phyloP scores from a whole-genome alignment of 1,140 invertebrate genomes.

The Papilio helenus region DNA sequence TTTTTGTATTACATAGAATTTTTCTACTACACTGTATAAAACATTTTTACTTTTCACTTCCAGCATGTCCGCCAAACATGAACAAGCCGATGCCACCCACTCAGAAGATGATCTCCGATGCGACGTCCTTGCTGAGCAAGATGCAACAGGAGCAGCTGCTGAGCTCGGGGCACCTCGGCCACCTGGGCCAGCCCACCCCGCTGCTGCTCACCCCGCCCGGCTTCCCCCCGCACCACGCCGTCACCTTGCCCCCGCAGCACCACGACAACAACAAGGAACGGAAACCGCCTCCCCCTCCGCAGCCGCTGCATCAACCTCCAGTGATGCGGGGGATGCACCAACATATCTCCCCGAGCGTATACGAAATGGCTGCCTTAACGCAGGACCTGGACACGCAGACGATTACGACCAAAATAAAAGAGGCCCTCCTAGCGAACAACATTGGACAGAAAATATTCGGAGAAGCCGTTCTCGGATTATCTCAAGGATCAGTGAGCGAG shows the following conservation, averaged over 20 bases:
- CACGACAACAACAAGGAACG: conserved; percentile 83
- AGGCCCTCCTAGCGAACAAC: conserved; percentile 97
- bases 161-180: conserved; percentile 76
- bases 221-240: conserved; percentile 86
- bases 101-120: conserved; percentile 88
- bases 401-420: conserved; percentile 98
- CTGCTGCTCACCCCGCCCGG: conserved; percentile 86
- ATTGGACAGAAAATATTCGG: conserved; percentile 99
- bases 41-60: conserved; percentile 37
- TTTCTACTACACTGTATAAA: neutral
- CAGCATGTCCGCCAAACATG: conserved; percentile 88
- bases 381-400: conserved; percentile 98
- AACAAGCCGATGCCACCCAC: conserved; percentile 90
- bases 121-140: conserved; percentile 88
- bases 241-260: conserved; percentile 83
- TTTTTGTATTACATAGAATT: no score
- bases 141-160: conserved; percentile 88
- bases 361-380: conserved; percentile 98
- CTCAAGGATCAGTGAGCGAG: conserved; percentile 98
- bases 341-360: conserved; percentile 93
- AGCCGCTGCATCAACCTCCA: conserved; percentile 85
- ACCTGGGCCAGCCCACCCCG: conserved; percentile 84
- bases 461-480: conserved; percentile 97
- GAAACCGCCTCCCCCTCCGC: conserved; percentile 84
- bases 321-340: conserved; percentile 89